These are phyloP conservation scores for Petrocephalus sullivani DNA, from an alignment of 2,797 vertebrate genomes.

Conservation along the genomic window DNA sequence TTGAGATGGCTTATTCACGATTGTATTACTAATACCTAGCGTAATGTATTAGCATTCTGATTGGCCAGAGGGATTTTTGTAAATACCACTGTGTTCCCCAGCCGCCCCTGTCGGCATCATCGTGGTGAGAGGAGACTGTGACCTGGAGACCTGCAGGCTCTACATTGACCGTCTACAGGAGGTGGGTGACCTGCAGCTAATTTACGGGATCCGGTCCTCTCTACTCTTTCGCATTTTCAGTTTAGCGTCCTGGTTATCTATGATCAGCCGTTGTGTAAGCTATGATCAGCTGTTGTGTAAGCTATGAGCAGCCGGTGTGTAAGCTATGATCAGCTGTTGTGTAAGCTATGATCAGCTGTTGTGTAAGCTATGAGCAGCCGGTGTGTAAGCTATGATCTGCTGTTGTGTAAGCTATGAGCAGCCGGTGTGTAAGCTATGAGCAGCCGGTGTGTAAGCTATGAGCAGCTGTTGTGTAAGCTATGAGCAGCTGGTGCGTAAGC, in stretches of 20 bases:
- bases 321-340: no score
- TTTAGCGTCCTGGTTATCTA: background rate
- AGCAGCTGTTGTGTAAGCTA: no score
- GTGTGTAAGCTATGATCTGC: no score
- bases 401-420: no score
- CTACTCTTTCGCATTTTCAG: background rate
- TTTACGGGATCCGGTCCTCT: background rate
- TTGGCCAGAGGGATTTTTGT: background rate
- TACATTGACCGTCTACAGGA: conserved; percentile 93
- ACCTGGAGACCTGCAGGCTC: conserved; percentile 93
- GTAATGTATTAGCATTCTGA: background rate
- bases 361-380: no score
- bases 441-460: no score
- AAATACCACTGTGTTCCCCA: conserved; percentile 39
- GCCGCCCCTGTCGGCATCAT: conserved; percentile 94
- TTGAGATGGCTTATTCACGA: background rate
- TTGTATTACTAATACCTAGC: background rate
- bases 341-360: no score
- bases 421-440: no score
- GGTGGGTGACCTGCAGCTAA: conserved; percentile 54
- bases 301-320: no score
- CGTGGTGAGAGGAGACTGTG: conserved; percentile 92
- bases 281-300: no score
- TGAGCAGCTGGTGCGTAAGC: no score
- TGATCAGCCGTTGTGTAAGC: background rate